Evolutionary conservation across 2,113 vertebrate species (phyloP), one percentile per base, ranked within the genome.

Genomic region (Rhadina sibilatrix): DNA sequence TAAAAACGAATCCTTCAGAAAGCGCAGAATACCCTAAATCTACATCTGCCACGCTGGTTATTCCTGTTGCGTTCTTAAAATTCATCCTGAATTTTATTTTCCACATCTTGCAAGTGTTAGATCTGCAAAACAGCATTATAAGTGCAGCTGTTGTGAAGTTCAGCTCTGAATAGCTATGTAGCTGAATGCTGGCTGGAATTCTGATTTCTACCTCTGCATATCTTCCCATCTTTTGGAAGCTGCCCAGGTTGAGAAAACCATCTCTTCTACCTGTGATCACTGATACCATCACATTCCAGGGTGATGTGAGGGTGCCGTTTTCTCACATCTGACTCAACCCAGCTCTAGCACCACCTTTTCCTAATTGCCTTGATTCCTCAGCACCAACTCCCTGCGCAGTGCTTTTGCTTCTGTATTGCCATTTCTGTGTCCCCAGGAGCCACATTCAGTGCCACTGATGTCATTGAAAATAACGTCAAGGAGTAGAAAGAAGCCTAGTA

Each of bases 1-100:
- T 83, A 92, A 93, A 96, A 93, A 27, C 92, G 89, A 95, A 92
- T 78, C 88, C 79, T 90, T 94, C 93, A 89, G 90, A 96, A 88
- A 80, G 68, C 31, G 71, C 90, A 83, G 87, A 89, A 80, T 33
- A 89, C 71, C 72, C 88, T 60, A 75, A 90, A 78, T 88, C 94
- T 96, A n/a, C 95, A 96, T 93, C 93, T 96, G 95, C 71, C 87
- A 70, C 12, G 4, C 90, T 52, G 78, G 82, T 83, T 91, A 93
- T 80, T 96, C 89, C 90, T 91, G 63, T 38, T 77, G 64, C 4
- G 0, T 86, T 89, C 91, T 91, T 91, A 86, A 91, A 90, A 96
- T 86, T 95, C 77, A 83, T 49, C 82, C 80, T 23, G 47, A 93
- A 81, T 95, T 94, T 74, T 93, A 94, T 93, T 95, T 93, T 95